These are phyloP conservation scores for Hecatera dysodea DNA, from an alignment of 2,888 invertebrate species.

Conservation along the genomic window DNA sequence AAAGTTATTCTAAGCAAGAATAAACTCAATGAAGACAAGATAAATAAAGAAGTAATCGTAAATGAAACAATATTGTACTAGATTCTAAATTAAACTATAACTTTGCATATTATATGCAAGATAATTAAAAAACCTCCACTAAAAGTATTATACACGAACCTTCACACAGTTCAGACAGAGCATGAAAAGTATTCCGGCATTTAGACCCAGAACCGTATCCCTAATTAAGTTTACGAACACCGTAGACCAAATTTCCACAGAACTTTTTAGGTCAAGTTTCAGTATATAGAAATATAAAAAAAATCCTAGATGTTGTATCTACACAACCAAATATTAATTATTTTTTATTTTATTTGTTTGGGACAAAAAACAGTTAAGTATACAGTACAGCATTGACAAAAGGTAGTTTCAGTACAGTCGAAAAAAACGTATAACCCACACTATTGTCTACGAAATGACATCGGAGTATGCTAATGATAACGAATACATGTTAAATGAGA, in stretches of 20 bases:
- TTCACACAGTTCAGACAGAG: not conserved
- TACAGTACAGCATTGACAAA: no score
- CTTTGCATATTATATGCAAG: not conserved
- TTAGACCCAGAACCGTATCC: constrained; percentile 1
- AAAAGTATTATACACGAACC: not conserved
- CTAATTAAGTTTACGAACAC: constrained; percentile 40
- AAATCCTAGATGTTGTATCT: constrained; percentile 36
- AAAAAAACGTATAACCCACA: no score
- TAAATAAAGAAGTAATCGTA: not conserved
- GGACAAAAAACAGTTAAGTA: no score
- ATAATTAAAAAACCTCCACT: constrained; percentile 2
- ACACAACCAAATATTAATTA: constrained; percentile 59
- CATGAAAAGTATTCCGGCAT: constrained; percentile 9
- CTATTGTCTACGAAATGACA: no score
- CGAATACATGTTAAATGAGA: no score
- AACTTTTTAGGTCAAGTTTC: constrained; percentile 48
- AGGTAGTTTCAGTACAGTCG: no score
- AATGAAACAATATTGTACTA: not conserved
- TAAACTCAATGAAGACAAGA: not conserved
- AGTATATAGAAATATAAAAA: constrained; percentile 11
- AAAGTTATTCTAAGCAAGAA: not conserved
- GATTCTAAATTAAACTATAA: not conserved
- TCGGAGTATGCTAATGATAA: no score
- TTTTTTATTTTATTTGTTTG: no score
- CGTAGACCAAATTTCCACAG: constrained; percentile 22